Conservation (phyloP, 2,888 invertebrate genomes). For the Timema cristinae region DNA sequence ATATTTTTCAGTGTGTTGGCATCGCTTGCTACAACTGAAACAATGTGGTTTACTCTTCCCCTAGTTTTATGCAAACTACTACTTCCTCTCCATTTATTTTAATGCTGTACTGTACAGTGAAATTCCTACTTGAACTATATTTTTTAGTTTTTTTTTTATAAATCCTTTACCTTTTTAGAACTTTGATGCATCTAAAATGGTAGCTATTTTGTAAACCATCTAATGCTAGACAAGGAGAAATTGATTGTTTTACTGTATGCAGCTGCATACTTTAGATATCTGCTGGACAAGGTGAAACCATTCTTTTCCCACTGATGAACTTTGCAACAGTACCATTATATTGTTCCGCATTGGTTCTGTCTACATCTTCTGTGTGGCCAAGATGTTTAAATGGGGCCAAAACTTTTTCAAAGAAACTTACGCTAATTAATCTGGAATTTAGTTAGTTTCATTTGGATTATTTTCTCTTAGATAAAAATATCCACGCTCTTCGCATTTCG, state of each 20-base stretch:
- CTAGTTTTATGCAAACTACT: background rate
- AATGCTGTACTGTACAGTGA: background rate
- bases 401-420: no score
- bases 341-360: no score
- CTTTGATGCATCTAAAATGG: background rate
- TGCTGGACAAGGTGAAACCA: background rate
- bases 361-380: no score
- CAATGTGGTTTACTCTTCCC: background rate
- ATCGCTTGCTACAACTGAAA: background rate
- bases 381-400: no score
- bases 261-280: no score
- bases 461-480: no score
- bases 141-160: background rate
- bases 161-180: background rate
- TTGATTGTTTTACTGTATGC: no score
- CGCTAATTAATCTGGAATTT: no score
- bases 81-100: slow-evolving; percentile 9
- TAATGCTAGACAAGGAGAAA: background rate
- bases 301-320: no score
- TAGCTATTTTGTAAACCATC: background rate
- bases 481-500: no score
- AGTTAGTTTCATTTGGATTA: no score
- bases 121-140: background rate
- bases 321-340: no score
- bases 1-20: background rate